Evolutionary conservation across 2,888 invertebrate genomes (phyloP), one percentile per base, ranked within the genome.

Genomic region (Cancer borealis): DNA sequence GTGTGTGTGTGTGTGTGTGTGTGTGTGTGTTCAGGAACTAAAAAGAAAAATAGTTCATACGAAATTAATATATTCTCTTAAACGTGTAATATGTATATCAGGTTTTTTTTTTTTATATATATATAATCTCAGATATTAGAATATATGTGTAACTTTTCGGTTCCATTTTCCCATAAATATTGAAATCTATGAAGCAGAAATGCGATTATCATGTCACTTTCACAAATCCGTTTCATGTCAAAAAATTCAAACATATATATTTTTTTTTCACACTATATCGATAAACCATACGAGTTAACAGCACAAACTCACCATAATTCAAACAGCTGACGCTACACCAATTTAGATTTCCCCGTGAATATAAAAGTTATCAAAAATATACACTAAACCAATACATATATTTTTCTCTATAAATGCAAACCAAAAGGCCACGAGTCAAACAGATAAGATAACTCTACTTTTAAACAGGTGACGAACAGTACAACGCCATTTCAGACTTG

Each of bases 361-460:
- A 73, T 26, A 73, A 73, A 73, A 73, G 73, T 26, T 73, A 73
- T 73, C 73, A 26, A 10, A 10, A 73, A 26, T 73, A n/a, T 26
- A 8, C 26, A 26, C 26, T 73, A 26, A 73, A 73, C 73, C 26
- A 73, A 54, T 73, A 66, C 66, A 73, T 73, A 73, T 73, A 26
- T 73, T 73, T 73, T 26, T 60, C 60, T 60, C 73, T 26, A 26
- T 73, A 10, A n/a, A 26, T 73, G 73, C 8, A 54, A 54, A 26
- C 26, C 73, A 5, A 26, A 73, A 73, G 73, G 73, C n/a, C 26
- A 73, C 73, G 73, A 73, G 73, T 73, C 73, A 73, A 21, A 17
- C n/a, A 73, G 73, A 73, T n/a, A 73, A 73, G 26, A n/a, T n/a
- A 73, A n/a, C n/a, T 26, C n/a, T 73, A 73, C 73, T 73, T 73